A percentile compares a stretch with the other conserved stretches of the same genome.
These are phyloP conservation scores for Polietes domitor DNA, from an alignment of 2,888 invertebrate genomes.

Conservation along the genomic window DNA sequence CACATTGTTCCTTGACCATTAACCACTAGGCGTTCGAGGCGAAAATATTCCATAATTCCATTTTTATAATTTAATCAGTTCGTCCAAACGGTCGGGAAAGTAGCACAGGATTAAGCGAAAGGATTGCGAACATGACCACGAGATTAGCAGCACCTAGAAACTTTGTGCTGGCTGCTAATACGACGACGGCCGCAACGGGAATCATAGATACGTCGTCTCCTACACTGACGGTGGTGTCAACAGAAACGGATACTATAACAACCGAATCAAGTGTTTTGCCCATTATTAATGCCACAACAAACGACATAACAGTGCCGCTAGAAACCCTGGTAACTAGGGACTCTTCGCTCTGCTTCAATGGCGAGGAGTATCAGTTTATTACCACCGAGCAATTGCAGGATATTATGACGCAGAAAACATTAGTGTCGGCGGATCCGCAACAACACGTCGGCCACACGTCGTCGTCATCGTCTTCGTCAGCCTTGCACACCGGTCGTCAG, in stretches of 20 bases:
- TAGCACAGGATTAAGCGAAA: slow-evolving; percentile 6
- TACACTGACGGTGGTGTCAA: slow-evolving; percentile 66
- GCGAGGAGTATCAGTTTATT: slow-evolving; percentile 62
- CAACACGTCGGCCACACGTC: slow-evolving; percentile 62
- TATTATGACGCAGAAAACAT: slow-evolving; percentile 58
- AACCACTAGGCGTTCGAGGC: too few relatives aligned
- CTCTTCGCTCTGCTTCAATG: slow-evolving; percentile 52
- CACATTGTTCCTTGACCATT: background rate
- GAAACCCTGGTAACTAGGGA: slow-evolving; percentile 63
- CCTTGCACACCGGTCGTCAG: slow-evolving; percentile 46
- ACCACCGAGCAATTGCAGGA: slow-evolving; percentile 63
- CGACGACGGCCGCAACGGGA: slow-evolving; percentile 39
- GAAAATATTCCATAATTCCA: too few relatives aligned
- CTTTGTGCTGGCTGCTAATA: slow-evolving; percentile 49
- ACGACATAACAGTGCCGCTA: slow-evolving; percentile 52
- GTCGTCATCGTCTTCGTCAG: background rate
- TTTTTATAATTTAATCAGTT: too few relatives aligned
- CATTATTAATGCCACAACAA: slow-evolving; percentile 63
- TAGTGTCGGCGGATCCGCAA: slow-evolving; percentile 55
- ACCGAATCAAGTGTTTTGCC: slow-evolving; percentile 66
- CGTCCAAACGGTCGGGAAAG: background rate
- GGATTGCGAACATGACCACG: slow-evolving; percentile 49
- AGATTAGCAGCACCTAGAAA: slow-evolving; percentile 63
- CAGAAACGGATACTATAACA: slow-evolving; percentile 62
- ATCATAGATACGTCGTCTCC: slow-evolving; percentile 59